Percentiles rank a stretch among this genome's conserved stretches.
These are phyloP conservation scores for Brenthis ino DNA, from an alignment of 2,888 invertebrate genomes.

Conservation along the genomic window DNA sequence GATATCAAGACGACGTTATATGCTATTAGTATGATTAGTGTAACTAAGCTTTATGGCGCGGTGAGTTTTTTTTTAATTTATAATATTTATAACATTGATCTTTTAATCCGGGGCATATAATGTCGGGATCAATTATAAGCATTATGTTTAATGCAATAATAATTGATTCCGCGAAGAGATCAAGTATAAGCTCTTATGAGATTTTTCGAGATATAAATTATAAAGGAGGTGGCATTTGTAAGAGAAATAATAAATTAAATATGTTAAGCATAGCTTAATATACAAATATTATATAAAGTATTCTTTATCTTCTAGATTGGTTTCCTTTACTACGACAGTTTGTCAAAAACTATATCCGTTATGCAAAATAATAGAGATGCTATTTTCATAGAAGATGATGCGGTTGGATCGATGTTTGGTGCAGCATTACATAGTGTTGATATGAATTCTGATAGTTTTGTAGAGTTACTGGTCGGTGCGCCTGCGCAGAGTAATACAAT, in stretches of 20 bases:
- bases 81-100: background rate
- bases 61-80: slow-evolving; percentile 43
- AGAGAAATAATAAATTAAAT: too few species aligned
- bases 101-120: too few species aligned
- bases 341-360: background rate
- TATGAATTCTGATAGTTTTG: slow-evolving; percentile 75
- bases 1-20: slow-evolving; percentile 41
- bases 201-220: too few species aligned
- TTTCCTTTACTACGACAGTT: slow-evolving; percentile 40
- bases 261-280: too few species aligned
- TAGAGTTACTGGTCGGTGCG: slow-evolving; percentile 84
- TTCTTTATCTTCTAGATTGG: slow-evolving; percentile 41
- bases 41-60: slow-evolving; percentile 36
- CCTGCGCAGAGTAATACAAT: slow-evolving; percentile 60
- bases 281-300: background rate
- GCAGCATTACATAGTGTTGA: slow-evolving; percentile 70
- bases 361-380: background rate
- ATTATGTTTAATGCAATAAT: too few species aligned
- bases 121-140: too few species aligned
- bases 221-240: too few species aligned
- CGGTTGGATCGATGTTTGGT: slow-evolving; percentile 82
- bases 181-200: too few species aligned
- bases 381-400: slow-evolving; percentile 28
- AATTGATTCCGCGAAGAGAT: too few species aligned
- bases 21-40: slow-evolving; percentile 46